These are phyloP conservation scores for Brachionus paranguensis DNA, from an alignment of 1,140 invertebrate species.

Conservation along the genomic window DNA sequence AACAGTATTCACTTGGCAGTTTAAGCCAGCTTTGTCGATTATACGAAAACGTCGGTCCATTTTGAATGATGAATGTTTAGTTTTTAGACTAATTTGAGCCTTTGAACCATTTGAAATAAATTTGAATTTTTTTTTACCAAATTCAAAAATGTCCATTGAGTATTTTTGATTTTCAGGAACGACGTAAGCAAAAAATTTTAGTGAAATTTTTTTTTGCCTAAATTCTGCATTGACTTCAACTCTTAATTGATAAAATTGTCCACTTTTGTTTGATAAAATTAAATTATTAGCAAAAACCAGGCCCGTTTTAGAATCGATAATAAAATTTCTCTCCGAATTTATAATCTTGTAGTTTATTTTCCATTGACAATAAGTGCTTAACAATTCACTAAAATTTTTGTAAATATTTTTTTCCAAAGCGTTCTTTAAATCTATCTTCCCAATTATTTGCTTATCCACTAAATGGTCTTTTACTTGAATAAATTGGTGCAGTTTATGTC, in stretches of 20 bases:
- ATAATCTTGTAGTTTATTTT: neutral
- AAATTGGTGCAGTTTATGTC: neutral
- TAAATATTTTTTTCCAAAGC: neutral
- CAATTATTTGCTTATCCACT: neutral
- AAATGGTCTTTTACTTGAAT: neutral
- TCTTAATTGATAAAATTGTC: neutral
- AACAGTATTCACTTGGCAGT: neutral
- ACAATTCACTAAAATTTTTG: neutral
- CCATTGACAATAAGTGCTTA: neutral
- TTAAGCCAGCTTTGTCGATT: neutral
- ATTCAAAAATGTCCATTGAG: neutral
- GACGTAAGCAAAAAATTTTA: neutral
- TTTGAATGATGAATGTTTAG: neutral
- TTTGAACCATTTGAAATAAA: neutral
- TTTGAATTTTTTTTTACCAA: neutral
- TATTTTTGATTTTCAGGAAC: neutral
- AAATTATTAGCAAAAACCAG: neutral
- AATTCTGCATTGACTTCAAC: neutral
- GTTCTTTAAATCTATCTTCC: neutral
- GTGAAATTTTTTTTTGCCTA: neutral
- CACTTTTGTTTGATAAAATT: no score
- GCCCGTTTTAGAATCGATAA: neutral
- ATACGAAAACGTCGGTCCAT: neutral
- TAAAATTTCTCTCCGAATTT: neutral
- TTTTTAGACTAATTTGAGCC: neutral